phyloP scores from a whole-genome alignment of 2,888 invertebrate genomes.

The Apantesis nais region DNA sequence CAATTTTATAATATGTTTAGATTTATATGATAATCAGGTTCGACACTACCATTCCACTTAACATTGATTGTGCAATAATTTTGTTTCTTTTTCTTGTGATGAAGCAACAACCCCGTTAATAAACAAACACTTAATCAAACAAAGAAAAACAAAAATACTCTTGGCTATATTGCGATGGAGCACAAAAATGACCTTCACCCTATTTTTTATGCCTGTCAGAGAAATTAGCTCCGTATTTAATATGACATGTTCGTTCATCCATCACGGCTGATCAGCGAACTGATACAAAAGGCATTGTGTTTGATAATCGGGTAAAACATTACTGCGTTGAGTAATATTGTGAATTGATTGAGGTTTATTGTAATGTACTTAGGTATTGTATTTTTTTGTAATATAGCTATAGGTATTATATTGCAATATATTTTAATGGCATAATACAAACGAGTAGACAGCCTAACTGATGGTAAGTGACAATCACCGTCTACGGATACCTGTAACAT shows the following conservation, averaged over 20 bases:
- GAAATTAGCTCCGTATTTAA: constrained; percentile 20
- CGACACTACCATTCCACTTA: not conserved
- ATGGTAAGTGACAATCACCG: not conserved
- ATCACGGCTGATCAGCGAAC: constrained; percentile 47
- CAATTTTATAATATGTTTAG: too few species aligned
- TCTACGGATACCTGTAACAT: not conserved
- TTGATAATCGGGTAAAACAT: constrained; percentile 44
- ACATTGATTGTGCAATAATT: not conserved
- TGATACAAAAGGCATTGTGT: constrained; percentile 54
- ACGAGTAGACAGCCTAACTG: not conserved
- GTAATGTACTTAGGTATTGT: too few species aligned
- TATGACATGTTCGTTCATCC: constrained; percentile 42
- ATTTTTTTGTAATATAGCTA: too few species aligned
- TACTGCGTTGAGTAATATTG: constrained; percentile 38
- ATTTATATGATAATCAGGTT: not conserved
- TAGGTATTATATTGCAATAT: not conserved
- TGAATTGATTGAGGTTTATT: constrained; percentile 17
- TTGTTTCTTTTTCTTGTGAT: not conserved
- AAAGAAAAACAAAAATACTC: constrained; percentile 5
- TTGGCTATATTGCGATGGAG: constrained; percentile 2
- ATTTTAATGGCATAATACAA: not conserved
- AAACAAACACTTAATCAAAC: constrained; percentile 14
- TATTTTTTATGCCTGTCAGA: constrained; percentile 17
- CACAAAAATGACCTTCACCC: constrained; percentile 16
- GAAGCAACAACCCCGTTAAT: not conserved